A percentile compares a stretch with the other conserved stretches of the same genome.
Conservation (phyloP, 2,888 invertebrate genomes). For the Pollenia griseotomentosa region DNA sequence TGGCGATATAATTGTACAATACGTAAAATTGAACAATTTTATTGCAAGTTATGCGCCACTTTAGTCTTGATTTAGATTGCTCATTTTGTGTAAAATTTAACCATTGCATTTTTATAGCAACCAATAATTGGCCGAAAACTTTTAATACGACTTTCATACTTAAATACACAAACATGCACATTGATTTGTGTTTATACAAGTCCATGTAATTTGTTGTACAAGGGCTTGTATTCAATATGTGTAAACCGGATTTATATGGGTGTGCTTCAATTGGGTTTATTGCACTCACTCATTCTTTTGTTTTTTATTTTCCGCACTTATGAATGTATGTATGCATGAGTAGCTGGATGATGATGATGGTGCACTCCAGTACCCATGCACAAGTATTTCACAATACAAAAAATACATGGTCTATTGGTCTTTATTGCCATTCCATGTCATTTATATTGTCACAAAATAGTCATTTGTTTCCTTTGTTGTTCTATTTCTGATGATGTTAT, state of each 20-base stretch:
- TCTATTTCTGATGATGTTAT: slow-evolving; percentile 51
- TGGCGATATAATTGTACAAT: no score
- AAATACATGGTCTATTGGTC: slow-evolving; percentile 44
- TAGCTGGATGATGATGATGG: not conserved
- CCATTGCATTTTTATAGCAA: no score
- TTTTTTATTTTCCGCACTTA: slow-evolving; percentile 14
- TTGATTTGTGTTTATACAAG: not conserved
- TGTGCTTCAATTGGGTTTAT: slow-evolving; percentile 39
- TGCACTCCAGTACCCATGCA: not conserved
- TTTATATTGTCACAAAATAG: slow-evolving; percentile 50
- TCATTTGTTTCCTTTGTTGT: slow-evolving; percentile 48
- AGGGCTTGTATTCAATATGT: not conserved
- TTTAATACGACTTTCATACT: not conserved
- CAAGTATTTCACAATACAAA: not conserved
- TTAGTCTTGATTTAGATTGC: no score
- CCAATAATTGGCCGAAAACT: not conserved
- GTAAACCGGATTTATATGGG: not conserved
- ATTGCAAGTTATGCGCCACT: no score
- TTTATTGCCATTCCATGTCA: slow-evolving; percentile 63
- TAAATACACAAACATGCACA: not conserved
- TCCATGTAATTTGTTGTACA: not conserved
- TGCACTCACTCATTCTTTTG: slow-evolving; percentile 19
- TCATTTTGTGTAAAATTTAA: no score
- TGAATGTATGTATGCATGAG: not conserved
- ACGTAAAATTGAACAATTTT: no score